These are phyloP conservation scores for Drosophila austrosaltans DNA, from an alignment of 2,888 invertebrate species.

Conservation along the genomic window DNA sequence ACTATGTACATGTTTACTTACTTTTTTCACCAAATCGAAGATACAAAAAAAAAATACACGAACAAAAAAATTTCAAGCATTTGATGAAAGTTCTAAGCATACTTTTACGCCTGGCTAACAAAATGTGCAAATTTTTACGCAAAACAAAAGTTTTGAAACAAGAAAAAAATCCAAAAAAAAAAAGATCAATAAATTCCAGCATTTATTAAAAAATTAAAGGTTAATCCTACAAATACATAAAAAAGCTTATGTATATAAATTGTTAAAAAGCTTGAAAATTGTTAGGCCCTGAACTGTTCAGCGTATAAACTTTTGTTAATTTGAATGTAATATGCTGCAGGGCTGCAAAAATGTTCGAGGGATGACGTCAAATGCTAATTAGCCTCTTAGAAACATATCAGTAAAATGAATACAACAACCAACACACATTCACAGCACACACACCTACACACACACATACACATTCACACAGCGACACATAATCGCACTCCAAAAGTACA, in stretches of 20 bases:
- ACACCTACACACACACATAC: constrained; percentile 24
- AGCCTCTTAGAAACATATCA: constrained; percentile 84
- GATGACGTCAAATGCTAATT: constrained; percentile 71
- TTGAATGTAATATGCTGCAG: constrained; percentile 9
- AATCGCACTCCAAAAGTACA: constrained; percentile 34
- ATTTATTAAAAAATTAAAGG: constrained; percentile 60
- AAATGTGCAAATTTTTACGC: constrained; percentile 50
- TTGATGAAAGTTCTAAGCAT: constrained; percentile 56
- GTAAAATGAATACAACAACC: constrained; percentile 61
- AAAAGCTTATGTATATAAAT: constrained; percentile 7
- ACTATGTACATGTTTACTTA: background rate
- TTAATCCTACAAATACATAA: constrained; percentile 6
- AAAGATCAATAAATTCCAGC: constrained; percentile 62
- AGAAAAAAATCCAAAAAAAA: background rate
- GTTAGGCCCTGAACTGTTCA: constrained; percentile 21
- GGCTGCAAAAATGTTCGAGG: constrained; percentile 8
- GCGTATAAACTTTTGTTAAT: constrained; percentile 16
- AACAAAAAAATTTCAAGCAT: constrained; percentile 34
- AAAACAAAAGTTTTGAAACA: constrained; percentile 28
- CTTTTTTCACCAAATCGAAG: background rate
- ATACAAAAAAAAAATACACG: background rate
- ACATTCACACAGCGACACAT: constrained; percentile 23
- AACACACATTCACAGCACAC: constrained; percentile 35
- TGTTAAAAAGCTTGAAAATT: constrained; percentile 14
- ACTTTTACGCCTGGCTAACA: constrained; percentile 26